Evolutionary conservation across 2,888 invertebrate species (phyloP), one percentile per base, ranked within the genome.

Genomic region (Drosophila anceps): DNA sequence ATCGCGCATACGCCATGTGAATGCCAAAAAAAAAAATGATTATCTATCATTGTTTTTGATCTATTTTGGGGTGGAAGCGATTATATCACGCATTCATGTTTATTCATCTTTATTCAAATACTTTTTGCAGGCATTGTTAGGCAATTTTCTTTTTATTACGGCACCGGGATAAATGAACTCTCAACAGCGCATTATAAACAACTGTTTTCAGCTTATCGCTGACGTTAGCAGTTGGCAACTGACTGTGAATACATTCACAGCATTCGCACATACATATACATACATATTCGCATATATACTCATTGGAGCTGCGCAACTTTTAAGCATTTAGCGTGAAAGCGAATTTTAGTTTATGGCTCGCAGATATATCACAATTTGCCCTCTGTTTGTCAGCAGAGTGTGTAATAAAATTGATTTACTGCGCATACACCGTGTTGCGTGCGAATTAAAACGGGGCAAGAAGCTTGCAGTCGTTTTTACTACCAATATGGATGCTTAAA

Each of bases 391-490:
- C 76, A 53, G 55, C 54, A 31, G 55, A 50, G 54, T 31, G 29
- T 50, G 60, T 53, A 74, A 67, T 74, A 77, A 74, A 78, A 64
- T 58, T 64, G 70, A 73, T 73, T 69, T 77, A 77, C 73, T 63
- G 59, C 60, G 41, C 48, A 73, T 73, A 66, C 69, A 61, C 33
- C 44, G 54, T 58, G 57, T 37, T 66, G 62, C 41, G 29, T 20
- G 29, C 48, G 64, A 53, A 37, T 15, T 20, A 44, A 35, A 59
- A 12, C 12, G 15, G 24, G 0, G 24, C 15, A 44, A 41, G 20
- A 50, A 4, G 0, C 8, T 24, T 15, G 10, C 53, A 6, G 18
- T 48, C 41, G 58, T 54, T 68, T 37, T 35, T 15, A 37, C 15
- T 20, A 5, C 12, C 12, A 7, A 41, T 39, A 55, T 41, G 29